phyloP scores from a whole-genome alignment of 2,888 invertebrate genomes.

The Diachrysia chrysitis region DNA sequence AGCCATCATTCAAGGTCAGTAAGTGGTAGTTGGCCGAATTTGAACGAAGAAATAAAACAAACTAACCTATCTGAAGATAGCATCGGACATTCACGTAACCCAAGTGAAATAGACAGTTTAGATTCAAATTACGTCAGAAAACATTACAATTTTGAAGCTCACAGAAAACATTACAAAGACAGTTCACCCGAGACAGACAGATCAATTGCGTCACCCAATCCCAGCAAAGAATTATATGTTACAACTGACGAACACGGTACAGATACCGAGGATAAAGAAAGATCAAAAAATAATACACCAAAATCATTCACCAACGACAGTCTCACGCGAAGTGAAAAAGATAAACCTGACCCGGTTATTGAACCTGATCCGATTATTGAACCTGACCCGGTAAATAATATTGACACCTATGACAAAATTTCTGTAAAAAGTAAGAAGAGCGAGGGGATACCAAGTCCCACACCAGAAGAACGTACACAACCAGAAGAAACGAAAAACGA shows the following conservation, averaged over 20 bases:
- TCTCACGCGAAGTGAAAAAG: slow-evolving; percentile 79
- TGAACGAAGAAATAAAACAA: slow-evolving; percentile 82
- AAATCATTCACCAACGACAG: slow-evolving; percentile 85
- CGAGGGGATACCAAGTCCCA: slow-evolving; percentile 58
- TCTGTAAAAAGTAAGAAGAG: slow-evolving; percentile 70
- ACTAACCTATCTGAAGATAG: slow-evolving; percentile 85
- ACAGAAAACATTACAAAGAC: slow-evolving; percentile 82
- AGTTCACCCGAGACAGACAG: slow-evolving; percentile 85
- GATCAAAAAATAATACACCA: slow-evolving; percentile 83
- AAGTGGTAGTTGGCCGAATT: slow-evolving; percentile 85
- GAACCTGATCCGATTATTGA: slow-evolving; percentile 59
- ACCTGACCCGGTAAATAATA: slow-evolving; percentile 58
- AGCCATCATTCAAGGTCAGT: slow-evolving; percentile 81
- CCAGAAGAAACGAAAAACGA: slow-evolving; percentile 63
- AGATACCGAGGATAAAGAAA: slow-evolving; percentile 77
- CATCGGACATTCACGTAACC: slow-evolving; percentile 85
- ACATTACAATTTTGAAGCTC: slow-evolving; percentile 87
- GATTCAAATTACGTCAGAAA: slow-evolving; percentile 90
- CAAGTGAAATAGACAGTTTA: slow-evolving; percentile 89
- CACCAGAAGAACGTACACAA: slow-evolving; percentile 43
- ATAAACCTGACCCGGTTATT: slow-evolving; percentile 62
- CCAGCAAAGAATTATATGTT: slow-evolving; percentile 81
- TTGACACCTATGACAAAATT: slow-evolving; percentile 74
- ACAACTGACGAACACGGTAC: slow-evolving; percentile 80
- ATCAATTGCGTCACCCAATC: slow-evolving; percentile 76